phyloP scores from a whole-genome alignment of 2,797 vertebrate genomes.

The Apogon talboti region DNA sequence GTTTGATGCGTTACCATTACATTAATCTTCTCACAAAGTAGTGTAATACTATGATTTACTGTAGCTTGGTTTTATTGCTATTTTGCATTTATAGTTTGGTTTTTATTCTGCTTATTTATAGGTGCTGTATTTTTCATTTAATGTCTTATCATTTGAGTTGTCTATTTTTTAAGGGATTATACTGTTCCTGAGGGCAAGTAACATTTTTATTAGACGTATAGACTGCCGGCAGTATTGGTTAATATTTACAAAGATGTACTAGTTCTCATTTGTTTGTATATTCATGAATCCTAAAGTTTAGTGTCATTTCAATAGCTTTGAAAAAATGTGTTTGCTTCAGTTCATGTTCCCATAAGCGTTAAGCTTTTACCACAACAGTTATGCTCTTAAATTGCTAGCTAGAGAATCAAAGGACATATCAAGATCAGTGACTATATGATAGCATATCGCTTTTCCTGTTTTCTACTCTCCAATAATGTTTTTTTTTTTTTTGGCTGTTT shows the following conservation, averaged over 20 bases:
- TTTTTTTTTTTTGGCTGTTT: slow-evolving; percentile 40
- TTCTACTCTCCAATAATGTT: slow-evolving; percentile 55
- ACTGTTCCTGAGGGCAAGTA: slow-evolving; percentile 93
- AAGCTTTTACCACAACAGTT: slow-evolving; percentile 73
- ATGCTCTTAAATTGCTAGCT: slow-evolving; percentile 78
- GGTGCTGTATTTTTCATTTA: slow-evolving; percentile 94
- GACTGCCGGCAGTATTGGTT: slow-evolving; percentile 99
- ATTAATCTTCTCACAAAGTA: slow-evolving; percentile 93
- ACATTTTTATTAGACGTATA: slow-evolving; percentile 96
- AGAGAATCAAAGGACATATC: slow-evolving; percentile 82
- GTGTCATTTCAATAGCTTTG: slow-evolving; percentile 95
- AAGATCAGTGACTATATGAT: slow-evolving; percentile 78
- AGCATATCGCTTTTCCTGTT: slow-evolving; percentile 69
- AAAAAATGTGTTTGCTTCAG: slow-evolving; percentile 82
- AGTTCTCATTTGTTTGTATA: slow-evolving; percentile 97
- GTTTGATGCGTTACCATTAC: slow-evolving; percentile 92
- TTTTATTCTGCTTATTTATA: slow-evolving; percentile 99
- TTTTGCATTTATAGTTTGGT: slow-evolving; percentile 98
- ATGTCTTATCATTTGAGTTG: slow-evolving; percentile 87
- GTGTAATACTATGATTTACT: slow-evolving; percentile 90
- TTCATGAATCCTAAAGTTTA: slow-evolving; percentile 93
- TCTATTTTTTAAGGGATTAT: slow-evolving; percentile 96
- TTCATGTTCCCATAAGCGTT: slow-evolving; percentile 86
- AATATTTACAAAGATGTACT: slow-evolving; percentile 97
- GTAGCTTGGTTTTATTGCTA: slow-evolving; percentile 96